phyloP scores from a whole-genome alignment of 2,888 invertebrate species.

The Azorinus chamasolen region DNA sequence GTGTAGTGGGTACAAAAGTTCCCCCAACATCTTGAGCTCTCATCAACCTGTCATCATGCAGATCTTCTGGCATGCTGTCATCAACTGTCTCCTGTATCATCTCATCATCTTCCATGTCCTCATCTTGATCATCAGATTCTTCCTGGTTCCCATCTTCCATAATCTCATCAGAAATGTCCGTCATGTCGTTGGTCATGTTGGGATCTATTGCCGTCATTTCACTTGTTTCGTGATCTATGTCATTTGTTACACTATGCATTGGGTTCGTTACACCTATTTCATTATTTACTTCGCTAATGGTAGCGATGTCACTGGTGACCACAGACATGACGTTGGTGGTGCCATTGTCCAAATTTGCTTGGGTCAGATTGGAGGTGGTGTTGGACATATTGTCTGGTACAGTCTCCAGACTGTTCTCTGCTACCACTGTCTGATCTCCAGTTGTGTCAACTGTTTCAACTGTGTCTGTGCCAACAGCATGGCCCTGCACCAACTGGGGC shows the following conservation, averaged over 20 bases:
- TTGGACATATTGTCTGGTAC: not conserved
- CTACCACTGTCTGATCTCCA: not conserved
- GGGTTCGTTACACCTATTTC: constrained; percentile 2
- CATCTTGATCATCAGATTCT: constrained; percentile 47
- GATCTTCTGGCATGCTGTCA: constrained; percentile 36
- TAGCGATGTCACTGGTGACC: not conserved
- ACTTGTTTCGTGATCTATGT: constrained; percentile 19
- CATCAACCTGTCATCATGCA: constrained; percentile 25
- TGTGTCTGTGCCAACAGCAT: not conserved
- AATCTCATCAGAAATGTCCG: constrained; percentile 30
- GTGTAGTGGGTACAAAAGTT: no score
- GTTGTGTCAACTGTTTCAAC: not conserved
- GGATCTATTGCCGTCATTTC: constrained; percentile 61
- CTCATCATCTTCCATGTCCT: constrained; percentile 36
- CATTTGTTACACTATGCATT: constrained; percentile 15
- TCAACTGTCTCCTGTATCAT: constrained; percentile 46
- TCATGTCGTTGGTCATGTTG: constrained; percentile 52
- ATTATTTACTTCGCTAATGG: not conserved
- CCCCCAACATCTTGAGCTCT: no score
- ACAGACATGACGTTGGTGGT: not conserved
- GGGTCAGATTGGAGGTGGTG: not conserved
- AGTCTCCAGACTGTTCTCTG: not conserved
- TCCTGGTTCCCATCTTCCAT: constrained; percentile 35
- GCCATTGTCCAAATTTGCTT: not conserved
- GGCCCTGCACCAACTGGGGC: not conserved